phyloP scores from a whole-genome alignment of 1,140 invertebrate species.

The Brevipalpus yothersi region DNA sequence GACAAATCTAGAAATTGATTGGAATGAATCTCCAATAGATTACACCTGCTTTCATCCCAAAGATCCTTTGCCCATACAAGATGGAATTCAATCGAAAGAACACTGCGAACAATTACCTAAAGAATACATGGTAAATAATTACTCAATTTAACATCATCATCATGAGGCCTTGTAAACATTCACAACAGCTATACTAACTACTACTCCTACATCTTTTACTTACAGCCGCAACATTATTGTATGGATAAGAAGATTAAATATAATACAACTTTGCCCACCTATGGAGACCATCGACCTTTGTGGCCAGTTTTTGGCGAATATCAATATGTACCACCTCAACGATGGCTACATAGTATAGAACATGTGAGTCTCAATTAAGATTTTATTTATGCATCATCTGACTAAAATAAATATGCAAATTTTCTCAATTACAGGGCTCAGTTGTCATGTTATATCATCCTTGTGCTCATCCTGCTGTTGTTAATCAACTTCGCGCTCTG shows the following conservation, averaged over 20 bases:
- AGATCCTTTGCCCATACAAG: constrained; percentile 19
- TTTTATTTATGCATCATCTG: background rate
- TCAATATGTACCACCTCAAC: constrained; percentile 45
- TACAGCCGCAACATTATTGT: constrained; percentile 37
- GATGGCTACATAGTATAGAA: constrained; percentile 62
- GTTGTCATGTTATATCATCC: constrained; percentile 68
- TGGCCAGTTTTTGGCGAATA: constrained; percentile 64
- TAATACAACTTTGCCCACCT: constrained; percentile 32
- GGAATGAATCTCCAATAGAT: constrained; percentile 33
- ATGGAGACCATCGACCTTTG: constrained; percentile 46
- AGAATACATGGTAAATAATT: constrained; percentile 31
- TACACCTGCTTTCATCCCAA: constrained; percentile 35
- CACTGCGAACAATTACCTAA: constrained; percentile 32
- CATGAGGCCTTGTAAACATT: too few relatives aligned
- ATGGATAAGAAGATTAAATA: constrained; percentile 41
- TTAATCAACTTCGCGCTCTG: constrained; percentile 26
- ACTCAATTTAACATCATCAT: background rate
- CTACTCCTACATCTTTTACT: constrained; percentile 2
- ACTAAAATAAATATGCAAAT: background rate
- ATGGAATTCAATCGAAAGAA: constrained; percentile 22
- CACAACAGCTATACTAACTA: background rate
- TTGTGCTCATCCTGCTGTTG: constrained; percentile 41
- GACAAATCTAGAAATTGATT: constrained; percentile 41
- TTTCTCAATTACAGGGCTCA: constrained; percentile 43
- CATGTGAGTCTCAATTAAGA: constrained; percentile 17